A percentile compares a stretch with the other conserved stretches of the same genome.
Conservation (phyloP, 2,797 vertebrate species). For the Nothura maculosa region DNA sequence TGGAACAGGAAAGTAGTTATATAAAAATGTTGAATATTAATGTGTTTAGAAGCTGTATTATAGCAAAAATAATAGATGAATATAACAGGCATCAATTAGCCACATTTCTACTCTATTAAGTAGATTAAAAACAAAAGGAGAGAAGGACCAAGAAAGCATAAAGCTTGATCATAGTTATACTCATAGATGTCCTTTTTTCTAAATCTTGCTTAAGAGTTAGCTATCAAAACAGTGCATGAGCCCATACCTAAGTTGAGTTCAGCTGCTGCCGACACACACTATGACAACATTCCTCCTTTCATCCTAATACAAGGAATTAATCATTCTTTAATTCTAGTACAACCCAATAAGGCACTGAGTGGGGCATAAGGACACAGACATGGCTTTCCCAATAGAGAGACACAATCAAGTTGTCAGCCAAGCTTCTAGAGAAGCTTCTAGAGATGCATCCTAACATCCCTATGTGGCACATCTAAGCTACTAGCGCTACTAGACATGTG, state of each 20-base stretch:
- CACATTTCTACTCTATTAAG: not conserved
- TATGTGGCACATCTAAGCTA: not conserved
- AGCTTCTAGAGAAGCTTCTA: not conserved
- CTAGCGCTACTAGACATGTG: not conserved
- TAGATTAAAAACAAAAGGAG: not conserved
- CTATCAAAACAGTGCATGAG: not conserved
- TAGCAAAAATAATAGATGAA: not conserved
- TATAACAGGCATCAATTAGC: constrained; percentile 6
- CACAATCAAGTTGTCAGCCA: not conserved
- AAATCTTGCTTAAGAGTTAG: not conserved
- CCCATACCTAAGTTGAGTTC: not conserved
- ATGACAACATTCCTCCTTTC: not conserved
- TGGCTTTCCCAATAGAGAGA: not conserved
- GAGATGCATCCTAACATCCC: not conserved
- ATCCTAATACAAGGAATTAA: not conserved
- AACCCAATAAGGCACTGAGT: not conserved
- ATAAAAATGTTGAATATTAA: not conserved
- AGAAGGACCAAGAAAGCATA: not conserved
- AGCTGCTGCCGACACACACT: not conserved
- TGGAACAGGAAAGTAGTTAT: constrained; percentile 18
- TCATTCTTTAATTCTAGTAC: not conserved
- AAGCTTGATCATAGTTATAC: not conserved
- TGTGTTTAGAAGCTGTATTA: not conserved
- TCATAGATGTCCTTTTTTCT: not conserved
- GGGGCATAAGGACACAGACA: not conserved